These are phyloP conservation scores for Danionella dracula DNA, from an alignment of 2,797 vertebrate genomes.

Conservation along the genomic window DNA sequence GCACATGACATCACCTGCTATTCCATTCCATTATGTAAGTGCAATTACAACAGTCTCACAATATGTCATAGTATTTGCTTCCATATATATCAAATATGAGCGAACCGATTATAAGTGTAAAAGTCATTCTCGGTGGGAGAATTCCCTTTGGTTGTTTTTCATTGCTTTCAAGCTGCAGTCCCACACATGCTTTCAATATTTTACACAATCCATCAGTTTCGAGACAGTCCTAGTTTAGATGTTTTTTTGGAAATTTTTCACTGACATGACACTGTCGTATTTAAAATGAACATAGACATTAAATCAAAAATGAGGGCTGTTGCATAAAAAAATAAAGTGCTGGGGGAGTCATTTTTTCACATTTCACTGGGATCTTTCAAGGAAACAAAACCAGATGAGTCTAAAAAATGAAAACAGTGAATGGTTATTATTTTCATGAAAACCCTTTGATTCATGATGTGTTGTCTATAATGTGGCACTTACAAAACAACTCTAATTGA, in stretches of 20 bases:
- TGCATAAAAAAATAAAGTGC: constrained; percentile 37
- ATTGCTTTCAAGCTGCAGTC: not conserved
- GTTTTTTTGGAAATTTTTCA: constrained; percentile 50
- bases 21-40: constrained; percentile 2
- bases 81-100: not conserved
- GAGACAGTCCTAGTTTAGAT: constrained; percentile 55
- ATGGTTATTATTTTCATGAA: not conserved
- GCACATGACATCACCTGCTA: constrained; percentile 6
- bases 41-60: not conserved
- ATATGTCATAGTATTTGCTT: not conserved
- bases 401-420: constrained; percentile 25
- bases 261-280: constrained; percentile 33
- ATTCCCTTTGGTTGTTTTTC: constrained; percentile 32
- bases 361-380: constrained; percentile 21
- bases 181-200: constrained; percentile 67
- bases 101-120: not conserved
- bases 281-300: constrained; percentile 24
- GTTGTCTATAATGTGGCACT: not conserved
- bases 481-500: not conserved
- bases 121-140: constrained; percentile 41
- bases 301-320: constrained; percentile 31
- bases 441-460: not conserved
- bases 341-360: constrained; percentile 16
- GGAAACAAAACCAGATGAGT: constrained; percentile 9
- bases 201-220: constrained; percentile 60